Base-by-base conservation (phyloP, 2,797 vertebrate species). In the Acestrorhynchus altus region DNA sequence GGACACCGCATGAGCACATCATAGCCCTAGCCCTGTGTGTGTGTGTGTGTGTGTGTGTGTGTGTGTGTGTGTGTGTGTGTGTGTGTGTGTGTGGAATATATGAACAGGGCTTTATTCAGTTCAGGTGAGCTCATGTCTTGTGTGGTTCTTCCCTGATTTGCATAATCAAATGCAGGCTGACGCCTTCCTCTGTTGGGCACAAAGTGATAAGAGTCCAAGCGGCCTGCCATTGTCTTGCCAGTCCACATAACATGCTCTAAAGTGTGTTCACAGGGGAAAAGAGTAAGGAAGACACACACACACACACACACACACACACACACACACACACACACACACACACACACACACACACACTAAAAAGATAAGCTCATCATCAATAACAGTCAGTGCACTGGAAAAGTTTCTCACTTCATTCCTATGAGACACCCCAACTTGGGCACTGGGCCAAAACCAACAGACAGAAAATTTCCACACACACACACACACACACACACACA, bases 161-260 rank as follows among this genome's bases (percentile, higher is more conserved):
- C 76, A 83, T 77, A 83, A 74, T 66, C 59, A 78, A 72, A 80
- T 70, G 20, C 20, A 69, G 71, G 44, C 26, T 11, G 26, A 9
- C 1, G 10, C 20, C 22, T 69, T 78, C 49, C 54, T 78, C 40
- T 70, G 40, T 77, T 60, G 73, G 46, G 39, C 69, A 73, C 46
- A 18, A 68, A 57, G 39, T 73, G 80, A 81, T 77, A 73, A 56
- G 40, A 66, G 20, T 40, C 42, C 20, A n/a, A 44, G 12, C 35
- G 22, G 52, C 22, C 64, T 47, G 70, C 42, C 56, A 63, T 69
- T 28, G 63, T 47, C 18, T 52, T 44, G 47, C 66, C 4, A 35
- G n/a, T 7, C 39, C 74, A 54, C 54, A 73, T 81, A 64, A 81
- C 65, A 72, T 13, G 75, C 26, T 42, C 20, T 56, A n/a, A 73